Conservation (phyloP, 2,888 invertebrate species). For the Hyposoter dolosus region DNA sequence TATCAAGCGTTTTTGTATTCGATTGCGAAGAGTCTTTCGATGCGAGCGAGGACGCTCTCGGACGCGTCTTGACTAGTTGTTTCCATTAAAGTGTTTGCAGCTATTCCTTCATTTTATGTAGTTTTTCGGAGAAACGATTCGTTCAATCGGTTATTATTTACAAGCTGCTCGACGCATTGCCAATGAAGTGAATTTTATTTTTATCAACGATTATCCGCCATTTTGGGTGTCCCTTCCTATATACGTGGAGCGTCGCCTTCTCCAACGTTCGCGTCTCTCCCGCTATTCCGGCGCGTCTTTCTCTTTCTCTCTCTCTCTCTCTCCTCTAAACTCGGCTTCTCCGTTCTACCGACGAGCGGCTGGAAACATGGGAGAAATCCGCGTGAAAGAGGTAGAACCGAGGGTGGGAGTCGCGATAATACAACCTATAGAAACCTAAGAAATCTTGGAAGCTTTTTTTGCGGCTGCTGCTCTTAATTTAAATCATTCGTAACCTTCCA, state of each 20-base stretch:
- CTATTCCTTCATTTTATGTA: not conserved
- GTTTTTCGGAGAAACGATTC: not conserved
- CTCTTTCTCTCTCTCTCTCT: constrained; percentile 38
- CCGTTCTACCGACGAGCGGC: constrained; percentile 52
- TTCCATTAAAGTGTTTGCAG: not conserved
- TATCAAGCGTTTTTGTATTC: not conserved
- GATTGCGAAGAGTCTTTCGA: not conserved
- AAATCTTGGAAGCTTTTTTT: constrained; percentile 53
- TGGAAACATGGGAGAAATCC: constrained; percentile 62
- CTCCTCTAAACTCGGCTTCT: constrained; percentile 31
- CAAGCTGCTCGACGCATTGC: not conserved
- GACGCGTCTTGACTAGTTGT: not conserved
- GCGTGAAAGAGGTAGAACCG: constrained; percentile 56
- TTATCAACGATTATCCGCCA: constrained; percentile 47
- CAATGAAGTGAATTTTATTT: constrained; percentile 21
- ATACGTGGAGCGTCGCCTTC: constrained; percentile 50
- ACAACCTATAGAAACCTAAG: constrained; percentile 24
- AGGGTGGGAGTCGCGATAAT: constrained; percentile 67
- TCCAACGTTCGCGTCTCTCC: constrained; percentile 63
- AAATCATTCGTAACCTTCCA: constrained; percentile 32
- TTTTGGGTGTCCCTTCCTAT: constrained; percentile 63
- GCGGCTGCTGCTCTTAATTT: constrained; percentile 4
- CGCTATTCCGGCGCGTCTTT: constrained; percentile 63
- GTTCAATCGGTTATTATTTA: not conserved
- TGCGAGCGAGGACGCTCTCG: not conserved